Evolutionary conservation across 2,113 vertebrate species (phyloP).

Genomic region (Pygoscelis antarcticus): DNA sequence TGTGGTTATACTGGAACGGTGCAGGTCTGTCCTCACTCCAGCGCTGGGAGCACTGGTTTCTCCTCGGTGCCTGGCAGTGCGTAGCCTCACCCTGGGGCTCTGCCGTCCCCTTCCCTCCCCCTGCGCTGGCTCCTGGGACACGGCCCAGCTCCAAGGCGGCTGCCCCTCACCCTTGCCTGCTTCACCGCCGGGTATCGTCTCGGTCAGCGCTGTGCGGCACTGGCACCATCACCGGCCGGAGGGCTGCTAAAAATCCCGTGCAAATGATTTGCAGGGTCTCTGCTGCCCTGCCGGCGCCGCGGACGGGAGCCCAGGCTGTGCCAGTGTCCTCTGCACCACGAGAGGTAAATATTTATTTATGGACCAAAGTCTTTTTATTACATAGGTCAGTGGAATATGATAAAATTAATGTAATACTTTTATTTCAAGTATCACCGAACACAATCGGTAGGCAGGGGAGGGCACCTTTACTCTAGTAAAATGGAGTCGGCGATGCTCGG

Average conservation of each 20-base stretch:
- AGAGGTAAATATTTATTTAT: not conserved
- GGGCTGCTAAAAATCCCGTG: not conserved
- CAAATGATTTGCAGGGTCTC: not conserved
- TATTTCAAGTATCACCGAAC: not conserved
- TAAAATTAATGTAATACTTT: not conserved
- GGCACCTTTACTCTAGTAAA: not conserved
- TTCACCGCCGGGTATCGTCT: accelerated
- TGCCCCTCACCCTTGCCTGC: not conserved
- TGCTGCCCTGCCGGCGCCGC: accelerated
- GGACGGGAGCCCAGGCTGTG: not conserved
- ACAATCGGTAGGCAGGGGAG: not conserved
- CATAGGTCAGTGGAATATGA: not conserved
- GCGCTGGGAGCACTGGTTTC: not conserved
- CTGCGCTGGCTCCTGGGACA: not conserved
- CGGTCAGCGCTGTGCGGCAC: accelerated
- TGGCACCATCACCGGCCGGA: not conserved
- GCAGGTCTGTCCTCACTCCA: not conserved
- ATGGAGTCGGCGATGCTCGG: not conserved
- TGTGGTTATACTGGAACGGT: not conserved
- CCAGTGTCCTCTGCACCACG: not conserved
- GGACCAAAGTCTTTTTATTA: not conserved
- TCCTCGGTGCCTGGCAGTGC: accelerated
- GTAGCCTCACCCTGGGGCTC: not conserved
- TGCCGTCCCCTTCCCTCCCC: not conserved
- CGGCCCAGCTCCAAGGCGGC: accelerated